Evolutionary conservation across 2,113 vertebrate species (phyloP).

Genomic region (Nerophis lumbriciformis): DNA sequence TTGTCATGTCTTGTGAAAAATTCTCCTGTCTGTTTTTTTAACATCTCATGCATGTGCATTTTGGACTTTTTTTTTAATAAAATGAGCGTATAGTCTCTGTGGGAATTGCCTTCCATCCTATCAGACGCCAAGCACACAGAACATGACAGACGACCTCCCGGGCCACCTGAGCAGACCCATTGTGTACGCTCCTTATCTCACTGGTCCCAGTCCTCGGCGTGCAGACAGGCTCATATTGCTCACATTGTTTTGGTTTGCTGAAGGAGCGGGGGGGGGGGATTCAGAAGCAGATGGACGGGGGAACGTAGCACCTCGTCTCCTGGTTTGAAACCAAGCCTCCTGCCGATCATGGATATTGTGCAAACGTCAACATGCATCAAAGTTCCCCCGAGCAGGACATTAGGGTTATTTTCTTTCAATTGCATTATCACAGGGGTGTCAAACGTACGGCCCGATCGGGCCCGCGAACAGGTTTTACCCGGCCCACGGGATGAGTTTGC

Average conservation of each 20-base stretch:
- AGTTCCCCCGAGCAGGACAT: too few species aligned
- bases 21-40: background rate
- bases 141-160: constrained; percentile 58
- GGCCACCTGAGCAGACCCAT: constrained; percentile 53
- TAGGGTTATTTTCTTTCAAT: constrained; percentile 15
- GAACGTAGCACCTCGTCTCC: constrained; percentile 40
- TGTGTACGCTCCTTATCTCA: constrained; percentile 58
- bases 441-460: too few species aligned
- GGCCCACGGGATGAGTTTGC: too few species aligned
- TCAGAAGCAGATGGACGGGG: background rate
- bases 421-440: too few species aligned
- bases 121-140: constrained; percentile 28
- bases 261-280: background rate
- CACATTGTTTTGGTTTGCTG: constrained; percentile 38
- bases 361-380: background rate
- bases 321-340: constrained; percentile 11
- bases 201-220: constrained; percentile 36
- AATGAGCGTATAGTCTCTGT: constrained; percentile 7
- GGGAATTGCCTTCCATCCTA: constrained; percentile 33
- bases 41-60: background rate
- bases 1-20: background rate
- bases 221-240: constrained; percentile 42
- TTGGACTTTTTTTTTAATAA: background rate
- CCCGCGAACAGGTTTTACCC: too few species aligned
- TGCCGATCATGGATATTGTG: background rate